Conservation (phyloP, 2,888 invertebrate genomes). For the Uropetala carovei region DNA sequence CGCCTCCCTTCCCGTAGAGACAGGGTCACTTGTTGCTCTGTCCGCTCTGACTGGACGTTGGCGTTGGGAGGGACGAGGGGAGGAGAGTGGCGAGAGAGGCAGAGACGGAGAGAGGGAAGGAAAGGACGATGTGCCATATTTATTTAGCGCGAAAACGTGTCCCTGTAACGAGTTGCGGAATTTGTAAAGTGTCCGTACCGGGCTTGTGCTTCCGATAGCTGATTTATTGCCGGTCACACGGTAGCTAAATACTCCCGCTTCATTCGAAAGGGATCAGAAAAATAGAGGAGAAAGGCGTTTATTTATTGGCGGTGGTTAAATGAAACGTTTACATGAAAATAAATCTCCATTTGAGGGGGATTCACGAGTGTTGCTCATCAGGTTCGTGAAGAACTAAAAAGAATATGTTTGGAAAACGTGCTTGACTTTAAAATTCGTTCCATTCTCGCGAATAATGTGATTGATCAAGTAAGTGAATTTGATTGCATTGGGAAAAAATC, state of each 20-base stretch:
- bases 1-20: neutral
- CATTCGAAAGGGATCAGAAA: too few species aligned
- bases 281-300: too few species aligned
- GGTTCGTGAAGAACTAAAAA: too few species aligned
- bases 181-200: neutral
- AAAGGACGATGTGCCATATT: neutral
- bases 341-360: too few species aligned
- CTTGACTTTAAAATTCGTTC: too few species aligned
- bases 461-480: too few species aligned
- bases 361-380: too few species aligned
- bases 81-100: neutral
- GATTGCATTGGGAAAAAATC: too few species aligned
- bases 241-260: neutral
- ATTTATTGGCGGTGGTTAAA: too few species aligned
- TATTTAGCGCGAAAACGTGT: conserved; percentile 9
- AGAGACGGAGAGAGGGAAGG: neutral
- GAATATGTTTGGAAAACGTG: too few species aligned
- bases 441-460: too few species aligned
- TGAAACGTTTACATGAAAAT: too few species aligned
- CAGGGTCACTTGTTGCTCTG: conserved; percentile 57
- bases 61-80: neutral
- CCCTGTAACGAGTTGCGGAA: conserved; percentile 39
- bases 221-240: conserved; percentile 10
- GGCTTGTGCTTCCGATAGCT: neutral
- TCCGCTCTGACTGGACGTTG: neutral